These are phyloP conservation scores for Drosophila mettleri DNA, from an alignment of 2,888 invertebrate species.

Conservation along the genomic window DNA sequence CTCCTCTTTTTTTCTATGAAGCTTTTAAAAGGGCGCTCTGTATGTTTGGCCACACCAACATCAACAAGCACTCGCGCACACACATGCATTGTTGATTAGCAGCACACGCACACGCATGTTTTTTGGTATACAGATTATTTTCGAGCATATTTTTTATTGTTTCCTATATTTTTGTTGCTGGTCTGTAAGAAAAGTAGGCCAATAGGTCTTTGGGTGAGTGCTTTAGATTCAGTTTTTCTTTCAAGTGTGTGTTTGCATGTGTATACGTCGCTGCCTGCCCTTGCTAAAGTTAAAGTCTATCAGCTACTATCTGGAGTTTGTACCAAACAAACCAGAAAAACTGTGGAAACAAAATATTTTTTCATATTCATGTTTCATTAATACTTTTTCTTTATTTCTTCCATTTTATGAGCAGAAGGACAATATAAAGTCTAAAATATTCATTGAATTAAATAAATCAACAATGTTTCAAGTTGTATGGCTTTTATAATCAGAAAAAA, in stretches of 20 bases:
- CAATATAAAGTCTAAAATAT: no score
- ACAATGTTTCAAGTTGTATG: no score
- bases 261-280: constrained; percentile 37
- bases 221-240: constrained; percentile 67
- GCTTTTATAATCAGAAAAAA: no score
- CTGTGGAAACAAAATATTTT: not conserved
- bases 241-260: constrained; percentile 8
- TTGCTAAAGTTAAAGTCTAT: constrained; percentile 42
- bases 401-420: no score
- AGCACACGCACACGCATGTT: constrained; percentile 36
- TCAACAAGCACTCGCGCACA: constrained; percentile 23
- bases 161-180: constrained; percentile 64
- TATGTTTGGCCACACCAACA: constrained; percentile 62
- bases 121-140: constrained; percentile 76
- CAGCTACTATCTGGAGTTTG: constrained; percentile 21
- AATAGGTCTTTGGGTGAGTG: constrained; percentile 83
- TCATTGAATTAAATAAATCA: no score
- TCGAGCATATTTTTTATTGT: constrained; percentile 67
- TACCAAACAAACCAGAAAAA: no score
- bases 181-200: constrained; percentile 78
- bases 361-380: not conserved
- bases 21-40: constrained; percentile 72
- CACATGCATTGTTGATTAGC: constrained; percentile 57
- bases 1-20: constrained; percentile 49
- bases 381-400: no score